phyloP scores from a whole-genome alignment of 35 echinoderm and acorn worm species.

The Chiridota heheva region DNA sequence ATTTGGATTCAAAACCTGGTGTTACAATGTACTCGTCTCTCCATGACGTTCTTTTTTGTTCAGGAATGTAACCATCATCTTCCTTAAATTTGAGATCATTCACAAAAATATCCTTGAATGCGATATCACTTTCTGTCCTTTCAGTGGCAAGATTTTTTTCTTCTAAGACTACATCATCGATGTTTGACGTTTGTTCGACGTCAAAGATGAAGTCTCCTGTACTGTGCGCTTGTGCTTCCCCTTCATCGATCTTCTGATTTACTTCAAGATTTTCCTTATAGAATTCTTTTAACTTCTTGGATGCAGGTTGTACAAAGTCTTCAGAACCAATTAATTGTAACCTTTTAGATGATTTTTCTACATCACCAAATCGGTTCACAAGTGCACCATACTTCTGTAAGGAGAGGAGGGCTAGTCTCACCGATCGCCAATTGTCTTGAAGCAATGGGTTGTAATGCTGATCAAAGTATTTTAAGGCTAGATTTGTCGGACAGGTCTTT shows the following conservation, averaged over 20 bases:
- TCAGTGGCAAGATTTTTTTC: neutral
- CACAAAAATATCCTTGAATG: neutral
- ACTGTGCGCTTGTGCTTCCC: neutral
- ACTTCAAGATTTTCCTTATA: too few species aligned
- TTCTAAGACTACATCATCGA: slow-evolving; percentile 9
- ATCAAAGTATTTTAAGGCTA: slow-evolving; percentile 84
- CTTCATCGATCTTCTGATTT: neutral
- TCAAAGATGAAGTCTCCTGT: neutral
- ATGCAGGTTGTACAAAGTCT: slow-evolving; percentile 59
- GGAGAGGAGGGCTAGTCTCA: slow-evolving; percentile 74
- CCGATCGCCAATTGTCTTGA: slow-evolving; percentile 67
- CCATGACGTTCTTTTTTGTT: slow-evolving; percentile 41
- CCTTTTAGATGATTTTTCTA: slow-evolving; percentile 30
- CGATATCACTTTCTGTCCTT: neutral
- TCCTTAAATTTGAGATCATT: neutral
- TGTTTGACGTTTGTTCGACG: neutral
- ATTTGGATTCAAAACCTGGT: slow-evolving; percentile 72
- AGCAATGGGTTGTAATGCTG: slow-evolving; percentile 65
- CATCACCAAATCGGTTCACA: slow-evolving; percentile 69
- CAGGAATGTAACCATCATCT: neutral
- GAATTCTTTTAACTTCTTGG: slow-evolving; percentile 26
- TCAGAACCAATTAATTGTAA: slow-evolving; percentile 61
- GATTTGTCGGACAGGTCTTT: slow-evolving; percentile 52
- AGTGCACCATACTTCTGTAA: slow-evolving; percentile 81
- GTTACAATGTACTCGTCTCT: slow-evolving; percentile 72